These are phyloP conservation scores for Sylvilagus floridanus DNA, from an alignment of 2,797 vertebrate species.

Conservation along the genomic window DNA sequence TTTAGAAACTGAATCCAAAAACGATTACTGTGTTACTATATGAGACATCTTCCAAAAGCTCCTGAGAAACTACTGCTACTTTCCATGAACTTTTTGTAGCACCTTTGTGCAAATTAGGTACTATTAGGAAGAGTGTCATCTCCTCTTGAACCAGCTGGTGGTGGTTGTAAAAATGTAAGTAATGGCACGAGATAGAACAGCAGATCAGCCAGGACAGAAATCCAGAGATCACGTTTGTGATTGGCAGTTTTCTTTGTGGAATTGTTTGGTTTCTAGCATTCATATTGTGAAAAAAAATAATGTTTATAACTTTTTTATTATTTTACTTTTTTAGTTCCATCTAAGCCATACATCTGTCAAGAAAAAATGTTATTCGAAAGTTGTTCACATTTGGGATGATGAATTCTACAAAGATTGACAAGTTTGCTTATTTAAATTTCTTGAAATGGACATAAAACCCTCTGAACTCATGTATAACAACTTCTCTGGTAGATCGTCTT, in stretches of 20 bases:
- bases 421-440: conserved; percentile 40
- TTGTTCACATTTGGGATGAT: neutral
- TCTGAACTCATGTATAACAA: neutral
- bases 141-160: neutral
- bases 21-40: too few relatives aligned
- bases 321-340: conserved; percentile 27
- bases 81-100: too few relatives aligned
- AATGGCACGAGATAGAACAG: conserved; percentile 6
- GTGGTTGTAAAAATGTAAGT: conserved; percentile 1
- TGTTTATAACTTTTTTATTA: neutral
- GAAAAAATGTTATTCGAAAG: conserved; percentile 45
- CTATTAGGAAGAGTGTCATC: neutral
- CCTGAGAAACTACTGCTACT: too few relatives aligned
- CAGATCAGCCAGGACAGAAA: neutral
- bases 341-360: neutral
- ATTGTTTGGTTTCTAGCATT: neutral
- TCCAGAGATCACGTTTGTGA: neutral
- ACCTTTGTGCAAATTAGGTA: neutral
- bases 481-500: neutral
- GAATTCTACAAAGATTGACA: conserved; percentile 19
- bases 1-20: neutral
- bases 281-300: conserved; percentile 40
- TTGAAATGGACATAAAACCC: conserved; percentile 1
- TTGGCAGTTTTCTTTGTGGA: neutral
- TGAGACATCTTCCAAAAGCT: too few relatives aligned